phyloP scores from a whole-genome alignment of 2,113 vertebrate genomes.

The Gasterosteus nipponicus region DNA sequence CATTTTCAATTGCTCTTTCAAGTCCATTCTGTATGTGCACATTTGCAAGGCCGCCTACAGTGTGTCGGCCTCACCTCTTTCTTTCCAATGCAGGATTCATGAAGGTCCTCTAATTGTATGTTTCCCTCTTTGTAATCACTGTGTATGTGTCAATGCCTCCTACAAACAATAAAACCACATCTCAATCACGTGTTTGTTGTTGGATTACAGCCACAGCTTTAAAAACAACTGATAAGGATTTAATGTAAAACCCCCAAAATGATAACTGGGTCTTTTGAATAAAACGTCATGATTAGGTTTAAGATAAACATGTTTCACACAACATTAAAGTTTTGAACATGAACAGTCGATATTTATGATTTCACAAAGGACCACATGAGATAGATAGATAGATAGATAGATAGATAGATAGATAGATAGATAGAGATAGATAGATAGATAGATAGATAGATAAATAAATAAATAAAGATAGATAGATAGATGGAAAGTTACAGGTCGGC shows the following conservation, averaged over 20 bases:
- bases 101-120: not conserved
- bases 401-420: too few species aligned
- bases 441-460: too few species aligned
- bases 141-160: not conserved
- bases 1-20: constrained; percentile 34
- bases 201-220: not conserved
- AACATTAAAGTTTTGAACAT: not conserved
- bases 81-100: constrained; percentile 22
- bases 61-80: constrained; percentile 7
- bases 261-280: not conserved
- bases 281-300: not conserved
- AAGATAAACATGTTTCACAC: not conserved
- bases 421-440: too few species aligned
- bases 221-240: not conserved
- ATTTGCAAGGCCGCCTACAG: not conserved
- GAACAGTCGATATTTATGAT: not conserved
- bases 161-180: not conserved
- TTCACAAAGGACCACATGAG: too few species aligned
- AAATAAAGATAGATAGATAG: too few species aligned
- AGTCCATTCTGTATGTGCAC: constrained; percentile 31
- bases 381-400: too few species aligned
- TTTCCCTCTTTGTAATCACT: constrained; percentile 13
- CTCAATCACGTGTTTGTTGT: not conserved
- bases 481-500: too few species aligned
- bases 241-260: not conserved